phyloP scores from a whole-genome alignment of 2,797 vertebrate genomes.

The Chrysocyon brachyurus region DNA sequence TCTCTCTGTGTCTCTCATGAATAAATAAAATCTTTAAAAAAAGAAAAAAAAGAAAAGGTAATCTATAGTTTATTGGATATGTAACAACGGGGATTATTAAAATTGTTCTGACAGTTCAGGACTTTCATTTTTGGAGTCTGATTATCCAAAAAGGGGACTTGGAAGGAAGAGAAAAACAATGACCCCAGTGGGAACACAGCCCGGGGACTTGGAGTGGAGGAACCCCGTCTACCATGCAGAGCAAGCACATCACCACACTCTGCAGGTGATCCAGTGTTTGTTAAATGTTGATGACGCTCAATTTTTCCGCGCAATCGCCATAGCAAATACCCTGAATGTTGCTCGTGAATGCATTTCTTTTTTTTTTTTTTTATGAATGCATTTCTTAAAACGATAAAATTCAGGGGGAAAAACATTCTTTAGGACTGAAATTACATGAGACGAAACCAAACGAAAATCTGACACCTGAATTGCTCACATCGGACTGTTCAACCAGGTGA shows the following conservation, averaged over 20 bases:
- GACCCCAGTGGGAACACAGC: neutral
- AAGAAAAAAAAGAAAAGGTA: neutral
- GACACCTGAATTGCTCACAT: neutral
- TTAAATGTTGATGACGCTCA: neutral
- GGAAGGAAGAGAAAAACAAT: neutral
- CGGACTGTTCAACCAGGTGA: neutral
- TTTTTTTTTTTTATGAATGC: neutral
- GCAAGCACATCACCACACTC: neutral
- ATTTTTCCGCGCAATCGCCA: neutral
- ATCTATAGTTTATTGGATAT: neutral
- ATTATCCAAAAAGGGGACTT: neutral
- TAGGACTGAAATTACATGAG: neutral
- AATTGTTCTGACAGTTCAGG: conserved; percentile 6
- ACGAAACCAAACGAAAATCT: conserved; percentile 9
- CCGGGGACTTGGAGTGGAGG: neutral
- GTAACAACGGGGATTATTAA: neutral
- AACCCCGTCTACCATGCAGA: accelerated
- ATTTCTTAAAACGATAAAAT: conserved; percentile 22
- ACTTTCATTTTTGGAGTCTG: neutral
- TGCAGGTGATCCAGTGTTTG: neutral
- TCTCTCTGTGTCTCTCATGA: too few species aligned
- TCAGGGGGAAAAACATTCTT: neutral
- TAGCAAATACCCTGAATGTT: neutral
- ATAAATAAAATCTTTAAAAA: too few species aligned
- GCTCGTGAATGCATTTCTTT: neutral